A percentile compares a stretch with the other conserved stretches of the same genome.
These are phyloP conservation scores for Amphipoea lucens DNA, from an alignment of 2,888 invertebrate genomes.

Conservation along the genomic window DNA sequence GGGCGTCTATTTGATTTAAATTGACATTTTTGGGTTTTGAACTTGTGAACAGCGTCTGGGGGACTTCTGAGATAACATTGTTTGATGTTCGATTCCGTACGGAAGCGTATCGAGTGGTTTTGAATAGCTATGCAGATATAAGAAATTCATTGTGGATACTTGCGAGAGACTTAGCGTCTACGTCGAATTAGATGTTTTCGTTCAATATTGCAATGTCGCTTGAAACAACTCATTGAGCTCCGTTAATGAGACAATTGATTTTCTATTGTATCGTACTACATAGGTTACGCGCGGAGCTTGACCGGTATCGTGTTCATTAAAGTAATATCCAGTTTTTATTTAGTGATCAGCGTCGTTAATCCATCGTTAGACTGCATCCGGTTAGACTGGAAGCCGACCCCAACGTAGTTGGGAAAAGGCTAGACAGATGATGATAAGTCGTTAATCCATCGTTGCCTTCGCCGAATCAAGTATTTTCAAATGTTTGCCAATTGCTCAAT, in stretches of 20 bases:
- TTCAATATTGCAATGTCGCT: neutral
- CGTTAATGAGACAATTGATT: too few species aligned
- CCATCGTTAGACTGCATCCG: too few species aligned
- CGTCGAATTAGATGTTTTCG: neutral
- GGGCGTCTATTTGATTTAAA: neutral
- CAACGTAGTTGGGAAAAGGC: too few species aligned
- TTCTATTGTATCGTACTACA: too few species aligned
- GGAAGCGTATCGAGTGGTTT: neutral
- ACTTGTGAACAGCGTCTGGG: too few species aligned
- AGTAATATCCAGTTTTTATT: conserved; percentile 6
- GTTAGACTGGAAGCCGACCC: too few species aligned
- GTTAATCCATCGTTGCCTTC: neutral
- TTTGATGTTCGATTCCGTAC: neutral
- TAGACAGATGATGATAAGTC: too few species aligned
- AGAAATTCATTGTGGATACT: neutral
- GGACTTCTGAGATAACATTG: too few species aligned
- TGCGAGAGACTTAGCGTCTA: neutral
- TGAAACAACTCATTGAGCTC: too few species aligned
- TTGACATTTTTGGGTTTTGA: neutral
- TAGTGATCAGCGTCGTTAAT: neutral
- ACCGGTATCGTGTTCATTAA: neutral
- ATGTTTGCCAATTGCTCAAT: conserved; percentile 44
- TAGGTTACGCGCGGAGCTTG: too few species aligned
- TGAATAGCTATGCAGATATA: neutral
- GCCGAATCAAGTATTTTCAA: conserved; percentile 33